Conservation (phyloP, 1,140 invertebrate genomes). For the Spodoptera frugiperda region DNA sequence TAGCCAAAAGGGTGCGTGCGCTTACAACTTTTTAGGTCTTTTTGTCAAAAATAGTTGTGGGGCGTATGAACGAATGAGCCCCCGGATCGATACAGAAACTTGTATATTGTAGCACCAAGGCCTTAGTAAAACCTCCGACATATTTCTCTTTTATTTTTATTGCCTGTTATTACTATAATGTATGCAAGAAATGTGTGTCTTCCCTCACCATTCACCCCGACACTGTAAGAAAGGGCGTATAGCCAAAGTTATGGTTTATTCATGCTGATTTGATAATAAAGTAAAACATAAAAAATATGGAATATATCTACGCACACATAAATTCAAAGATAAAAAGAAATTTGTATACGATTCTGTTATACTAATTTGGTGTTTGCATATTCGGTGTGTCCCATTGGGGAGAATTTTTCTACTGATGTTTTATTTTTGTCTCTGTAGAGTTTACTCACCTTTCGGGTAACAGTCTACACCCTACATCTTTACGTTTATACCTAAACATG, state of each 20-base stretch:
- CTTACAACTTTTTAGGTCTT: not conserved
- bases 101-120: not conserved
- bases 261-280: slow-evolving; percentile 37
- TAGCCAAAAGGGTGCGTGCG: slow-evolving; percentile 22
- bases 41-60: slow-evolving; percentile 12
- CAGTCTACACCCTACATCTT: too few species aligned
- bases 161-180: slow-evolving; percentile 28
- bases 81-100: slow-evolving; percentile 18
- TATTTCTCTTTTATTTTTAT: slow-evolving; percentile 17
- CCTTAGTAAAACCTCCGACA: not conserved
- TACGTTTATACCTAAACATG: too few species aligned
- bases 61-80: not conserved
- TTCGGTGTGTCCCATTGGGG: not conserved
- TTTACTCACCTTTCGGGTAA: not conserved
- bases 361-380: slow-evolving; percentile 8
- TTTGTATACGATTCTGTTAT: not conserved
- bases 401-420: not conserved
- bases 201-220: not conserved
- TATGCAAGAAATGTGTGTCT: slow-evolving; percentile 32
- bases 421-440: not conserved
- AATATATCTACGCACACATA: slow-evolving; percentile 2
- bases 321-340: not conserved
- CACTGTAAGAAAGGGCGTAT: slow-evolving; percentile 9
- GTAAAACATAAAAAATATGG: slow-evolving; percentile 7
- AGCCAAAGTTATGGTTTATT: slow-evolving; percentile 24